Percentiles rank a stretch among this genome's conserved stretches.
phyloP scores from a whole-genome alignment of 2,113 vertebrate genomes.

The Microcebus tavaratra region DNA sequence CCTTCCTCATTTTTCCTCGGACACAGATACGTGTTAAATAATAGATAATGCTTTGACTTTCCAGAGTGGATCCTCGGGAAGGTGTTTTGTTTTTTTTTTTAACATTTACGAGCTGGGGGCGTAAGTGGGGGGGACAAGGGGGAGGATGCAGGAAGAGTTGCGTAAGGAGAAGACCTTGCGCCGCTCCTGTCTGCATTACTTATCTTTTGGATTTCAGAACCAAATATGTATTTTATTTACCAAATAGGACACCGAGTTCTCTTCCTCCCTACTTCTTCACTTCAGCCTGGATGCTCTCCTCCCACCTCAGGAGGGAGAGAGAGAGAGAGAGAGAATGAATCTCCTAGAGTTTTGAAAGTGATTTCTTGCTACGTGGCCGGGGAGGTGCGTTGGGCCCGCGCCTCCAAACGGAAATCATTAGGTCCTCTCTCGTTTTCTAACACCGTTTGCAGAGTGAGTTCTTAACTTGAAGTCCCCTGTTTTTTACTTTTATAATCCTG shows the following conservation, averaged over 20 bases:
- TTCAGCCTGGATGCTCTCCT: conserved; percentile 17
- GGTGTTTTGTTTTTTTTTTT: conserved; percentile 38
- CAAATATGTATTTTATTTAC: conserved; percentile 79
- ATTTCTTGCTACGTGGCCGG: conserved; percentile 53
- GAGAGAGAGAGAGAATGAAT: neutral
- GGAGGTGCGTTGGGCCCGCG: neutral
- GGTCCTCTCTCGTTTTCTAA: conserved; percentile 51
- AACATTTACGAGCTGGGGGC: conserved; percentile 71
- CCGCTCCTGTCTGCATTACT: conserved; percentile 69
- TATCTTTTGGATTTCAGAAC: conserved; percentile 78
- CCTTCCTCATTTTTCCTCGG: conserved; percentile 87
- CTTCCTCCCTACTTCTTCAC: conserved; percentile 56
- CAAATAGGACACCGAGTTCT: conserved; percentile 62
- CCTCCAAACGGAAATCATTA: conserved; percentile 62
- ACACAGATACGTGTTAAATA: conserved; percentile 84
- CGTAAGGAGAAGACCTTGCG: conserved; percentile 64
- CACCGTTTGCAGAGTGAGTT: conserved; percentile 4
- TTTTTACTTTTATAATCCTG: conserved; percentile 75
- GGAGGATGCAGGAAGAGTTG: conserved; percentile 70
- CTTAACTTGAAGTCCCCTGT: conserved; percentile 52
- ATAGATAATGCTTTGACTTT: conserved; percentile 83
- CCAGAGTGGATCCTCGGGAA: conserved; percentile 68
- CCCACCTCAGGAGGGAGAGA: neutral
- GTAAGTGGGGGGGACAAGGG: conserved; percentile 5
- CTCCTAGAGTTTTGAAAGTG: conserved; percentile 59